Evolutionary conservation across 2,113 vertebrate genomes (phyloP), one percentile per base, ranked within the genome.

Genomic region (Pungitius pungitius): DNA sequence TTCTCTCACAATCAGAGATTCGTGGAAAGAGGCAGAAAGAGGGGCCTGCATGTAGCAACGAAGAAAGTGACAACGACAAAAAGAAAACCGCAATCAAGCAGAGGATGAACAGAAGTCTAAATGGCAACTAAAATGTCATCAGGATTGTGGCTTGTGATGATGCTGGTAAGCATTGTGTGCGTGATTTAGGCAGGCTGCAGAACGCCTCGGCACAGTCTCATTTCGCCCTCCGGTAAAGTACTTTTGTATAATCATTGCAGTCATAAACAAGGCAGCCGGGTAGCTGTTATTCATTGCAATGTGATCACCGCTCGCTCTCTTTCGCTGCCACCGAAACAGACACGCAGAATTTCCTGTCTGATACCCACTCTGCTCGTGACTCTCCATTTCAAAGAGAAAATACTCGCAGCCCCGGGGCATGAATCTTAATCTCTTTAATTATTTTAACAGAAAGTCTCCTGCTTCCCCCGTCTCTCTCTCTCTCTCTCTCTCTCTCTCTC

Each of bases 1-100:
- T 91, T 86, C 88, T 88, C 85, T 88, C 81, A 85, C 88, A 87
- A 86, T 91, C 91, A 85, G 65, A 80, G 69, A 85, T 87, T 89
- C 86, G 73, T 81, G 74, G 87, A 85, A 85, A 80, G 84, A 86
- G 73, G 80, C 75, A 78, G 77, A 65, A 77, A 79, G 67, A 69
- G 57, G 78, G 57, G 80, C 71, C 69, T 45, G 79, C 47, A 77
- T 43, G 80, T 73, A 54, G 77, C 69, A 61, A 72, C 61, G 64
- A 62, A 70, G 67, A 81, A 81, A 84, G 75, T 62, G 77, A 85
- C 66, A 80, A 83, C 66, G 74, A 87, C 81, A 78, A 78, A 83
- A 80, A 67, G 55, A 84, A 87, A 87, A 83, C 77, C 81, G 86
- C 82, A 90, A 87, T 85, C 83, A 79, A 79, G 68, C 81, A 24